These are phyloP conservation scores for Myxocyprinus asiaticus DNA, from an alignment of 2,113 vertebrate genomes.

Conservation along the genomic window DNA sequence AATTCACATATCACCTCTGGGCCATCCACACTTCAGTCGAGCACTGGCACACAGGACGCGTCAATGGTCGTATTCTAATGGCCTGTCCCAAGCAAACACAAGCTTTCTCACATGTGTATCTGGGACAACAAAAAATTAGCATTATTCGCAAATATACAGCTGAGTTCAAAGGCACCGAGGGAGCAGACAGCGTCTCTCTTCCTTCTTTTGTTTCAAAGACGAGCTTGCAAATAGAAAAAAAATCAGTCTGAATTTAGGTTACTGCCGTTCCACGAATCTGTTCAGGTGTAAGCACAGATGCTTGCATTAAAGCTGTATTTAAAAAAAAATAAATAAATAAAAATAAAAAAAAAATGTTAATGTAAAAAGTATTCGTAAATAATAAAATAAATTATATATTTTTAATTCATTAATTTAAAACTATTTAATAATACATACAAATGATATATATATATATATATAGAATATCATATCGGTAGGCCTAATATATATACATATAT, in stretches of 20 bases:
- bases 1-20: constrained; percentile 61
- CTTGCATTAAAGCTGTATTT: too few relatives aligned
- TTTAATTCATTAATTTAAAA: too few relatives aligned
- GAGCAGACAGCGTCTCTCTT: constrained; percentile 54
- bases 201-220: constrained; percentile 58
- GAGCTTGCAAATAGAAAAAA: constrained; percentile 16
- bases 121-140: constrained; percentile 76
- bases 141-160: constrained; percentile 75
- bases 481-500: too few relatives aligned
- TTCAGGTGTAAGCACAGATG: too few relatives aligned
- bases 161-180: constrained; percentile 71
- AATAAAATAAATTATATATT: too few relatives aligned
- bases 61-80: constrained; percentile 57
- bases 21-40: constrained; percentile 66
- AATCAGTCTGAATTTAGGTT: background rate
- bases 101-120: constrained; percentile 70
- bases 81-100: constrained; percentile 67
- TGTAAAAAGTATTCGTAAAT: too few relatives aligned
- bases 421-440: too few relatives aligned
- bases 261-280: background rate
- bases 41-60: constrained; percentile 54
- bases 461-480: too few relatives aligned
- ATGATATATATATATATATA: too few relatives aligned
- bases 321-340: too few relatives aligned
- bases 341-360: too few relatives aligned